Conservation (phyloP, 2,888 invertebrate species). For the Anoplius nigerrimus region DNA sequence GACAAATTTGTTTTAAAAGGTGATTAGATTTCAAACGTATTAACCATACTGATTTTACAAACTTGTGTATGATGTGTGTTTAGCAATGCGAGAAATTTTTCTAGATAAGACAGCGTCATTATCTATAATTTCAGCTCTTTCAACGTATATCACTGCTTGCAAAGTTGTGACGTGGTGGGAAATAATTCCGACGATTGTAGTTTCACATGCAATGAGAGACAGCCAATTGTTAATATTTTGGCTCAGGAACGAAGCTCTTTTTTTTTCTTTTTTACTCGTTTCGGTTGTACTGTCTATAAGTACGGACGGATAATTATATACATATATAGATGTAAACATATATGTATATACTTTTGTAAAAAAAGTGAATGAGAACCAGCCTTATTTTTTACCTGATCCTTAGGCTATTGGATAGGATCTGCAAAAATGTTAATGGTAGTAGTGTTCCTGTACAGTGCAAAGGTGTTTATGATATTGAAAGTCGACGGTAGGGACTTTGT, state of each 20-base stretch:
- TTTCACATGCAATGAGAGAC: no score
- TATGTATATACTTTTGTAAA: constrained; percentile 45
- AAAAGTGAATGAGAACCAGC: constrained; percentile 47
- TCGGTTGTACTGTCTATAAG: neutral
- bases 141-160: no score
- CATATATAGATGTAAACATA: constrained; percentile 27
- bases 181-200: no score
- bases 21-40: neutral
- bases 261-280: neutral
- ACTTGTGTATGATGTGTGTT: neutral
- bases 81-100: neutral
- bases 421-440: constrained; percentile 35
- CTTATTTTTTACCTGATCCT: constrained; percentile 61
- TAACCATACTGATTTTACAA: constrained; percentile 32
- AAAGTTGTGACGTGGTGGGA: no score
- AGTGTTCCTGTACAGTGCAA: constrained; percentile 51
- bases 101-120: neutral
- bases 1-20: neutral
- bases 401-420: constrained; percentile 44
- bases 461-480: constrained; percentile 26
- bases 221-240: no score
- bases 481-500: constrained; percentile 17
- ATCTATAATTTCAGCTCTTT: constrained; percentile 1
- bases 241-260: no score
- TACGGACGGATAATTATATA: neutral